Evolutionary conservation across 37 sponge, comb jelly and placozoan species (phyloP), one percentile per base, ranked within the genome.

Genomic region (Trichoplax adhaerens): DNA sequence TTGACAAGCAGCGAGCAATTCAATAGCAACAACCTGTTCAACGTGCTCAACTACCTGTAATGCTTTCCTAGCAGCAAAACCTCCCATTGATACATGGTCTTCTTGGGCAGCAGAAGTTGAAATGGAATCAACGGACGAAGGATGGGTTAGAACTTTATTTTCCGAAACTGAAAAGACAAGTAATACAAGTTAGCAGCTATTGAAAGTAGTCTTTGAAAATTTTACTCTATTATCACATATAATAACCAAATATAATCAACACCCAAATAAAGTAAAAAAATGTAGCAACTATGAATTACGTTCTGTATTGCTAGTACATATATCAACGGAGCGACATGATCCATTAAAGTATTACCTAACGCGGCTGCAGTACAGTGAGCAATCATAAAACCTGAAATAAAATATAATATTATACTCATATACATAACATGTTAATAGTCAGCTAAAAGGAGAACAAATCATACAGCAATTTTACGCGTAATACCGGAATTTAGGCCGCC

Each of bases 21-120:
- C 98, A 78, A 96, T 96, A 12, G 93, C 98, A 60, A 91, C 55
- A 51, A 96, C 93, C 51, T 77, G 75, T 64, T 95, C 97, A 4
- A 91, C 86, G 57, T 95, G 86, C 56, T 91, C 79, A 50, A 95
- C 88, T 1, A 91, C 88, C 29, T 70, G 83, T n/a, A 96, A 76
- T 8, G 98, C 93, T 80, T 96, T 91, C 70, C 98, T 81, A 5
- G 98, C 98, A 48, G 89, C 74, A 72, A 71, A 90, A 5, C 98
- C 98, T 65, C 98, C 98, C 98, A 96, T 96, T 67, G 98, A 96
- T 64, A 96, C 98, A 58, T 96, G 98, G 73, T 96, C 98, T 72
- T 96, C 98, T n/a, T 77, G 76, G 12, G 86, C 98, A 58, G 93
- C 98, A 47, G 93, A 91, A 4, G 98, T 96, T 64, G 88, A 73